Conservation (phyloP, 2,888 invertebrate species). For the Drosophila buzzatii region DNA sequence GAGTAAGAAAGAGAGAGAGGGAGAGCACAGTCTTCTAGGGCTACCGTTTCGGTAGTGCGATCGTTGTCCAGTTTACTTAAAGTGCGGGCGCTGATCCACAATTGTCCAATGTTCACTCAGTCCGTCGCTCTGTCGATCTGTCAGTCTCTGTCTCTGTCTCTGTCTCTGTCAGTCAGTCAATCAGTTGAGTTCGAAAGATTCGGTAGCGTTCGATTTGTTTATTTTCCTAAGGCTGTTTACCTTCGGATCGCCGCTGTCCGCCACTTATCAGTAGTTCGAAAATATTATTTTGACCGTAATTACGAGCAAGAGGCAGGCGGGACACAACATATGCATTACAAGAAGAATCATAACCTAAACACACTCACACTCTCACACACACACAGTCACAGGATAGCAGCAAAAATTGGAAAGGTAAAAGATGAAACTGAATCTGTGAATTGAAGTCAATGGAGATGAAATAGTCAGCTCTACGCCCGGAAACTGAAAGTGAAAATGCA, state of each 20-base stretch:
- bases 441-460: conserved; percentile 7
- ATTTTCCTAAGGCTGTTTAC: conserved; percentile 79
- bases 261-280: conserved; percentile 58
- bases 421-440: neutral
- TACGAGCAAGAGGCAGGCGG: conserved; percentile 51
- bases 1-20: neutral
- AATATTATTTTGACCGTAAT: conserved; percentile 84
- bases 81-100: conserved; percentile 53
- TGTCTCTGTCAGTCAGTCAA: conserved; percentile 1
- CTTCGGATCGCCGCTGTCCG: conserved; percentile 54
- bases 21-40: conserved; percentile 23
- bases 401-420: conserved; percentile 29
- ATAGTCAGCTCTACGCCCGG: conserved; percentile 37
- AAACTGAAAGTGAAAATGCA: conserved; percentile 76
- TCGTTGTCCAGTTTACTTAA: conserved; percentile 36
- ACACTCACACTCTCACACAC: conserved; percentile 15
- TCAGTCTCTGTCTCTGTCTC: conserved; percentile 1
- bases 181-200: conserved; percentile 17
- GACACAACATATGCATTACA: conserved; percentile 30
- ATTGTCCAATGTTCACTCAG: conserved; percentile 14
- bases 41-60: conserved; percentile 53
- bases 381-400: conserved; percentile 26
- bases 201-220: conserved; percentile 58
- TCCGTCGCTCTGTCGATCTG: neutral
- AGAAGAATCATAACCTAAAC: conserved; percentile 36